Percentiles rank a stretch among this genome's conserved stretches.
Evolutionary conservation across 2,797 vertebrate genomes (phyloP).

Genomic region (Alcedo quadribrachys): DNA sequence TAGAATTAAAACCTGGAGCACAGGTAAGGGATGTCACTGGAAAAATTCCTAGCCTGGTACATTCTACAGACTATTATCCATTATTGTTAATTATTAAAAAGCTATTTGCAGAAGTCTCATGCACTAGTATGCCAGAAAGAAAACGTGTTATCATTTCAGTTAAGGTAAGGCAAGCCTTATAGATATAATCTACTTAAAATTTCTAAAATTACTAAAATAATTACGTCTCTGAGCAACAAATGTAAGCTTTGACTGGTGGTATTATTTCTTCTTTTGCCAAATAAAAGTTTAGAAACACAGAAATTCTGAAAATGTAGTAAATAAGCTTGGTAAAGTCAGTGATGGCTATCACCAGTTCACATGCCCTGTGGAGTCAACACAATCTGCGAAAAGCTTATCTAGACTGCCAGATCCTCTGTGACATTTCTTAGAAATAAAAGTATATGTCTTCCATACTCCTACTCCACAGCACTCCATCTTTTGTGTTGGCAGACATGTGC

Average conservation of each 20-base stretch:
- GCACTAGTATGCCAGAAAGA: too few relatives aligned
- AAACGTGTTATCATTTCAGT: too few relatives aligned
- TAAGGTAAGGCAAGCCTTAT: too few relatives aligned
- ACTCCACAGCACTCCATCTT: neutral
- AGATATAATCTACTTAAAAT: neutral
- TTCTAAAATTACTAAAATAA: neutral
- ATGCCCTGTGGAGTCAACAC: conserved; percentile 3
- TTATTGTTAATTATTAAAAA: neutral
- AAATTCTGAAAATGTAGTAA: conserved; percentile 31
- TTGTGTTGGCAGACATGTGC: neutral
- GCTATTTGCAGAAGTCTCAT: neutral
- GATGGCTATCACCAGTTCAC: conserved; percentile 26
- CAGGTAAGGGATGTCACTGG: too few relatives aligned
- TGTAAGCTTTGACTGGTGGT: neutral
- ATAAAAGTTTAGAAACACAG: conserved; percentile 32
- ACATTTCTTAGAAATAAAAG: conserved; percentile 39
- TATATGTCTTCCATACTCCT: neutral
- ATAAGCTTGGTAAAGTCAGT: neutral
- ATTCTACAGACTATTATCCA: too few relatives aligned
- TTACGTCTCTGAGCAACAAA: neutral
- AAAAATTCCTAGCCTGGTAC: too few relatives aligned
- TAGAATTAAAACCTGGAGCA: too few relatives aligned
- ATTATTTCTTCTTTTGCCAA: neutral
- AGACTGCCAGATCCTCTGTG: conserved; percentile 36
- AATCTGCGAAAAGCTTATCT: conserved; percentile 57